phyloP scores from a whole-genome alignment of 2,113 vertebrate species.

The Polypterus senegalus region DNA sequence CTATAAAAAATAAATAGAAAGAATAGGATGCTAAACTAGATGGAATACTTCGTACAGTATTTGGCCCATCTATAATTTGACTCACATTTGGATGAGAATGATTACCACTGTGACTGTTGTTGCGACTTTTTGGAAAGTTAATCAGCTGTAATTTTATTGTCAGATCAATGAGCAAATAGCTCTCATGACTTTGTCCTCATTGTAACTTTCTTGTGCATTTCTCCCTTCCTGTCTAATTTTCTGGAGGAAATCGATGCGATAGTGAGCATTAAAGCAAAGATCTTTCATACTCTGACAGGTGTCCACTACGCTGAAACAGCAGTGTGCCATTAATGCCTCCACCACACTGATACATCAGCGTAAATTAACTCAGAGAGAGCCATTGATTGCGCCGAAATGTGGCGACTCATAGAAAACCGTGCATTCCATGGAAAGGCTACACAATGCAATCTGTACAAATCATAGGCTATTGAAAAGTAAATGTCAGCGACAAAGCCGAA shows the following conservation, averaged over 20 bases:
- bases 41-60: too few species aligned
- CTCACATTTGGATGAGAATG: background rate
- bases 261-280: conserved; percentile 10
- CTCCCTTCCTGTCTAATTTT: conserved; percentile 11
- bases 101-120: conserved; percentile 3
- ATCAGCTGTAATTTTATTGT: background rate
- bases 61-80: too few species aligned
- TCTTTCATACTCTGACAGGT: conserved; percentile 12
- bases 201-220: background rate
- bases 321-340: conserved; percentile 5
- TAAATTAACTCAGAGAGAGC: conserved; percentile 21
- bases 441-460: conserved; percentile 28
- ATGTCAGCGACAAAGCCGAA: background rate
- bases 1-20: too few species aligned
- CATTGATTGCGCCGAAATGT: conserved; percentile 20
- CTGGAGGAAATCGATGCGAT: conserved; percentile 16
- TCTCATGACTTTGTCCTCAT: background rate
- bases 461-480: background rate
- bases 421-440: conserved; percentile 19
- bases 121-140: background rate
- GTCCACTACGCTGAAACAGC: conserved; percentile 11
- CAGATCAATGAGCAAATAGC: background rate
- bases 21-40: too few species aligned
- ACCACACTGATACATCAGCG: conserved; percentile 25
- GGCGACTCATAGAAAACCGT: conserved; percentile 32